A percentile compares a stretch with the other conserved stretches of the same genome.
These are phyloP conservation scores for Selene dorsalis DNA, from an alignment of 2,797 vertebrate species.

Conservation along the genomic window DNA sequence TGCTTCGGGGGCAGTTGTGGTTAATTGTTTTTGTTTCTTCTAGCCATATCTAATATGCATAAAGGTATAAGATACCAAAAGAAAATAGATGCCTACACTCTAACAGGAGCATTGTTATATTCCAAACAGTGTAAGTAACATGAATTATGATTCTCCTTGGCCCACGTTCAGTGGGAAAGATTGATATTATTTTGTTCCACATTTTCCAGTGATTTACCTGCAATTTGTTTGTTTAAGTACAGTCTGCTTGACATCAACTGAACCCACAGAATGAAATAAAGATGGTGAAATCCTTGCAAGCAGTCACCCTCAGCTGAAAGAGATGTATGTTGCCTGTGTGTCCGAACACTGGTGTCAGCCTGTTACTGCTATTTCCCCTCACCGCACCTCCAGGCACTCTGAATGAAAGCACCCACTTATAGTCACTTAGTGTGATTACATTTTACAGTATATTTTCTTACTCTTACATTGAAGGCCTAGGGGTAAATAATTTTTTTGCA, in stretches of 20 bases:
- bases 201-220: conserved; percentile 53
- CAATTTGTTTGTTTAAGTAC: conserved; percentile 45
- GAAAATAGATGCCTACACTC: background rate
- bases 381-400: conserved; percentile 50
- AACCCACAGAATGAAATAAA: conserved; percentile 55
- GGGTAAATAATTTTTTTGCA: conserved; percentile 28
- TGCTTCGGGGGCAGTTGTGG: background rate
- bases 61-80: background rate
- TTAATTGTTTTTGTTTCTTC: background rate
- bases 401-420: conserved; percentile 54
- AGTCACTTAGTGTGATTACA: conserved; percentile 56
- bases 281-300: conserved; percentile 34
- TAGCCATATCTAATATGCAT: background rate
- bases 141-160: conserved; percentile 7
- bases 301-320: conserved; percentile 29
- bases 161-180: conserved; percentile 15
- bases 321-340: conserved; percentile 43
- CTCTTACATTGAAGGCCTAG: conserved; percentile 32
- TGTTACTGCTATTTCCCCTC: conserved; percentile 37
- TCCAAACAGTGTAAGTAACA: background rate
- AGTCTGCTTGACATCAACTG: conserved; percentile 50
- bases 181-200: conserved; percentile 38
- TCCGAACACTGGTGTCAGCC: conserved; percentile 36
- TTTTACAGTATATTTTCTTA: conserved; percentile 51
- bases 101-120: background rate